Evolutionary conservation across 2,113 vertebrate genomes (phyloP).

Genomic region (Embiotoca jacksoni): DNA sequence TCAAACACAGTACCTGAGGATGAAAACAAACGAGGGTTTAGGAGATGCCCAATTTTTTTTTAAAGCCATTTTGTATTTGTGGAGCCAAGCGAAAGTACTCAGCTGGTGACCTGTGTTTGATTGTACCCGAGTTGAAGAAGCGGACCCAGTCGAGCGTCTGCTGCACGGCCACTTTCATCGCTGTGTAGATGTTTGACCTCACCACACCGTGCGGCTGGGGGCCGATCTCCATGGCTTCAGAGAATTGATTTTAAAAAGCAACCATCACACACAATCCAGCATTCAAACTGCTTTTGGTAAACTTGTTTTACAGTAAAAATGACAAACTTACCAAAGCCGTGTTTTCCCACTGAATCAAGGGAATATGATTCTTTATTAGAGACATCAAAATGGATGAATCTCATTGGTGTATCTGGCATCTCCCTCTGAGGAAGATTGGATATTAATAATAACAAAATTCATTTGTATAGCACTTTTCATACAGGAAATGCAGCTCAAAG

Average conservation of each 20-base stretch:
- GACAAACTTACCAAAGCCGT: conserved; percentile 79
- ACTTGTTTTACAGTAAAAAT: too few relatives aligned
- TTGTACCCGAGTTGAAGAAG: conserved; percentile 79
- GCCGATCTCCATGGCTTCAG: conserved; percentile 80
- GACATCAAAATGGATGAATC: conserved; percentile 78
- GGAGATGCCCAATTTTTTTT: not conserved
- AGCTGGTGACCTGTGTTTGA: not conserved
- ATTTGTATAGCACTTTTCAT: too few relatives aligned
- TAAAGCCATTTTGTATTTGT: not conserved
- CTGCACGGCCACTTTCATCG: conserved; percentile 72
- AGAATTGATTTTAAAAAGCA: not conserved
- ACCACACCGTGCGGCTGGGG: conserved; percentile 81
- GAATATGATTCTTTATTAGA: conserved; percentile 79
- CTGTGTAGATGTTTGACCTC: conserved; percentile 75
- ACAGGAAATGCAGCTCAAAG: too few relatives aligned
- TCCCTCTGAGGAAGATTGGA: conserved; percentile 67
- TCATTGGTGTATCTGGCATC: conserved; percentile 77
- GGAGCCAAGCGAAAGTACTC: not conserved
- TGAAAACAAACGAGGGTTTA: not conserved
- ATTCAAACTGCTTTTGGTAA: not conserved
- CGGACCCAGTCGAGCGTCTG: conserved; percentile 77
- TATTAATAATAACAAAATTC: too few relatives aligned
- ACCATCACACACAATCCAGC: not conserved
- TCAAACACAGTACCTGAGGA: conserved; percentile 72
- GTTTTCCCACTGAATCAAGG: conserved; percentile 82